phyloP scores from a whole-genome alignment of 2,113 vertebrate genomes.

The Melanocharis versteri region DNA sequence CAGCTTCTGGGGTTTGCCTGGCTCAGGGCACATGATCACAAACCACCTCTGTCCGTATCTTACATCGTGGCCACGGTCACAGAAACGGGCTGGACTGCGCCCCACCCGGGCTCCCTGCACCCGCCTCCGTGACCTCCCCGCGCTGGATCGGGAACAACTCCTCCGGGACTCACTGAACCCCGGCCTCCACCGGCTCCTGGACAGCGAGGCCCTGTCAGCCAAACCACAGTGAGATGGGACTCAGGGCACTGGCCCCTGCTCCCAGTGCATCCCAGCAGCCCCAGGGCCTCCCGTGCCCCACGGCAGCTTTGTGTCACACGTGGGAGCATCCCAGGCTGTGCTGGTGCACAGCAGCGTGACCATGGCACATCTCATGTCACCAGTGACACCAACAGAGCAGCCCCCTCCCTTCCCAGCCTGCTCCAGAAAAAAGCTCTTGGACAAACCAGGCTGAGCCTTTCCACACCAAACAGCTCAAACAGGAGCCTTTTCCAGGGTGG shows the following conservation, averaged over 20 bases:
- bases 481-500: background rate
- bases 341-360: accelerated
- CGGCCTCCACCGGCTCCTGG: accelerated
- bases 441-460: background rate
- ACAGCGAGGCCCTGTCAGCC: accelerated
- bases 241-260: accelerated
- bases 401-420: background rate
- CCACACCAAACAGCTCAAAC: background rate
- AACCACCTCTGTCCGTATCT: background rate
- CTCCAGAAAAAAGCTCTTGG: background rate
- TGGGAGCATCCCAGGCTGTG: background rate
- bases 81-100: background rate
- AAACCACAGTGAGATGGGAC: accelerated
- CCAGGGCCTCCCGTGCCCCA: accelerated
- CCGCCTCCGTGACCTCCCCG: accelerated
- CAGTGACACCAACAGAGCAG: accelerated
- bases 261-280: background rate
- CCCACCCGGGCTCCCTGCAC: background rate
- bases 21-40: accelerated
- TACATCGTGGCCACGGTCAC: background rate
- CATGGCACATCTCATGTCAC: background rate
- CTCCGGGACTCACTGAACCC: accelerated
- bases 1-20: background rate
- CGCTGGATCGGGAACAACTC: accelerated
- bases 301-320: accelerated